These are phyloP conservation scores for Paramisgurnus dabryanus DNA, from an alignment of 2,113 vertebrate genomes.

Conservation along the genomic window DNA sequence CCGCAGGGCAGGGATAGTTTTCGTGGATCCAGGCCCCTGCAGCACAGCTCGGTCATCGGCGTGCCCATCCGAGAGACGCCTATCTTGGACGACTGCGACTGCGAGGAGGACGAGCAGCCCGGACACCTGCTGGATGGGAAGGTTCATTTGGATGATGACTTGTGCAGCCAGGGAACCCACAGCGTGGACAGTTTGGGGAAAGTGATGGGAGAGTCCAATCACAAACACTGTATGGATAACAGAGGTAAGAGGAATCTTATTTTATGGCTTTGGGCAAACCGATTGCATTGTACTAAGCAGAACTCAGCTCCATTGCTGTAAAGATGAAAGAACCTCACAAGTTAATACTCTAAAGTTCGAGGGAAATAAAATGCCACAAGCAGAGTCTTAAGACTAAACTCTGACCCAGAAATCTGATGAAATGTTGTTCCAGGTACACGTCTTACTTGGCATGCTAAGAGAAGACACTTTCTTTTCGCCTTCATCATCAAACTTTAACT, in stretches of 20 bases:
- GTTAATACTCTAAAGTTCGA: no score
- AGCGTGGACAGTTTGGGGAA: constrained; percentile 79
- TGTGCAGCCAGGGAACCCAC: constrained; percentile 76
- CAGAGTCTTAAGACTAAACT: not conserved
- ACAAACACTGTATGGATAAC: constrained; percentile 83
- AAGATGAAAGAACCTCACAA: no score
- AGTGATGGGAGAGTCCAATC: constrained; percentile 71
- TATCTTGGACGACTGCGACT: constrained; percentile 95
- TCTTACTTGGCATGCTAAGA: no score
- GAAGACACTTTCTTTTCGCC: no score
- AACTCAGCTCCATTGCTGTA: no score
- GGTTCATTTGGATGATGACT: constrained; percentile 75
- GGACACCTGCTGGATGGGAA: constrained; percentile 68
- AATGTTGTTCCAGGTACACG: not conserved
- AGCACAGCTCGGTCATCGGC: constrained; percentile 89
- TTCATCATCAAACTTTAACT: not conserved
- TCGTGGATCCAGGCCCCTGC: constrained; percentile 82
- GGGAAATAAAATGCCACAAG: no score
- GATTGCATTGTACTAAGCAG: no score
- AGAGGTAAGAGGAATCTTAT: constrained; percentile 77
- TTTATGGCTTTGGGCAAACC: no score
- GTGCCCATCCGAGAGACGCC: constrained; percentile 96
- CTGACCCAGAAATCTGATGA: not conserved
- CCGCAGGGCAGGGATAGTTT: constrained; percentile 90
- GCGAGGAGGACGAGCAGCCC: constrained; percentile 85